phyloP scores from a whole-genome alignment of 2,888 invertebrate species.

The Agrotis ipsilon region DNA sequence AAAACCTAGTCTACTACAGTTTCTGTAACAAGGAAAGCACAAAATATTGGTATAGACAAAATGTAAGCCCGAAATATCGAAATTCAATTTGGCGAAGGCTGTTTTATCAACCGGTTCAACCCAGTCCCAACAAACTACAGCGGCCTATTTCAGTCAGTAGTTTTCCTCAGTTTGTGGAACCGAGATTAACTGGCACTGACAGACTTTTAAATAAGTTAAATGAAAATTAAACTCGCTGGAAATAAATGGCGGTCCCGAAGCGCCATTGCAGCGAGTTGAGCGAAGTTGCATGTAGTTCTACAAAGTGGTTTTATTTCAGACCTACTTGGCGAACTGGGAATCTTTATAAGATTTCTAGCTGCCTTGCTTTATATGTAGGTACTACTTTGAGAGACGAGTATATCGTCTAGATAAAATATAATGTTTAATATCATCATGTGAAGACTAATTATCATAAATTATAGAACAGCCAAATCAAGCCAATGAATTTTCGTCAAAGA shows the following conservation, averaged over 20 bases:
- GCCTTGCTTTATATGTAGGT: background rate
- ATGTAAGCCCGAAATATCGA: background rate
- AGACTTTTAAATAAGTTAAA: slow-evolving; percentile 56
- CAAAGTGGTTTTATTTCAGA: slow-evolving; percentile 50
- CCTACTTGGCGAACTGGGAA: slow-evolving; percentile 24
- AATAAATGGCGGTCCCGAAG: slow-evolving; percentile 38
- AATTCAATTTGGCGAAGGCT: background rate
- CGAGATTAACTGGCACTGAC: slow-evolving; percentile 50
- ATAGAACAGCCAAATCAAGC: background rate
- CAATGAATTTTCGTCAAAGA: too few relatives aligned
- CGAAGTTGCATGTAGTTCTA: slow-evolving; percentile 35
- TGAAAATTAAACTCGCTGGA: slow-evolving; percentile 49
- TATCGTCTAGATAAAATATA: too few relatives aligned
- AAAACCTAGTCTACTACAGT: background rate
- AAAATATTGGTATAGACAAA: background rate
- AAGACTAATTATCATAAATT: background rate
- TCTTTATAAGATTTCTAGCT: slow-evolving; percentile 24
- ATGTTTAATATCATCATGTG: background rate
- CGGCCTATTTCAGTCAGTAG: slow-evolving; percentile 44
- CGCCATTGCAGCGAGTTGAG: slow-evolving; percentile 20
- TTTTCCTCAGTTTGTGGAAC: slow-evolving; percentile 23
- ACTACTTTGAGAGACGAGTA: background rate
- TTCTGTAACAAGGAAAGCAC: background rate
- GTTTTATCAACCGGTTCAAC: slow-evolving; percentile 9
- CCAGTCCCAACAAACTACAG: slow-evolving; percentile 19